phyloP scores from a whole-genome alignment of 2,888 invertebrate genomes.

The Anthrax anthrax region DNA sequence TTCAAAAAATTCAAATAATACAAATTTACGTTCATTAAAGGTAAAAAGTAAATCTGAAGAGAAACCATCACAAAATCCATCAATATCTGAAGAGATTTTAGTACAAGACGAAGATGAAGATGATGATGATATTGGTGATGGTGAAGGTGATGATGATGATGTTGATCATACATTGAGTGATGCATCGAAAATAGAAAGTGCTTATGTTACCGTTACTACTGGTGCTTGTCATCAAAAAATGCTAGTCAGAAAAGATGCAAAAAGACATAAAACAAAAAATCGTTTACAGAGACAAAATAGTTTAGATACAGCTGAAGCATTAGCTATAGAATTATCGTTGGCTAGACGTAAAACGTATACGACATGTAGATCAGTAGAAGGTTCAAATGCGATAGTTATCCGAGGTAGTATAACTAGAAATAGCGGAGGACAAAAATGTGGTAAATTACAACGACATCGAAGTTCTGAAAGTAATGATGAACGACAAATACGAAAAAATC shows the following conservation, averaged over 20 bases:
- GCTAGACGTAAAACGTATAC: conserved; percentile 4
- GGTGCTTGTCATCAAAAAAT: too few relatives aligned
- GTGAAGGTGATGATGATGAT: neutral
- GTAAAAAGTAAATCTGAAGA: conserved; percentile 12
- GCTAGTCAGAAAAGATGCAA: neutral
- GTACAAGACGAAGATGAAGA: neutral
- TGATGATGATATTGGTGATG: neutral
- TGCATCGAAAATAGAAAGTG: neutral
- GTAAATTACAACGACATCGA: conserved; percentile 30
- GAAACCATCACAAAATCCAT: conserved; percentile 4
- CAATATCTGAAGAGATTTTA: conserved; percentile 4
- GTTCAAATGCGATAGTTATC: neutral
- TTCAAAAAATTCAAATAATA: conserved; percentile 2
- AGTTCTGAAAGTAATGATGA: conserved; percentile 34
- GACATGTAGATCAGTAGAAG: conserved; percentile 3
- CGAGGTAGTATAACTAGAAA: neutral
- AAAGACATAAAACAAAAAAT: neutral
- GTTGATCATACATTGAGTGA: neutral
- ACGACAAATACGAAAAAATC: conserved; percentile 6
- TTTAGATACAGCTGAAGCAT: conserved; percentile 20
- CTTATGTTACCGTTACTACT: neutral
- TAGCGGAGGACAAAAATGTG: neutral
- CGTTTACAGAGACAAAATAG: conserved; percentile 29
- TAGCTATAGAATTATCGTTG: conserved; percentile 18
- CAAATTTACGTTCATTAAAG: conserved; percentile 3